phyloP scores from a whole-genome alignment of 2,797 vertebrate genomes.

The Cephalopachus bancanus region DNA sequence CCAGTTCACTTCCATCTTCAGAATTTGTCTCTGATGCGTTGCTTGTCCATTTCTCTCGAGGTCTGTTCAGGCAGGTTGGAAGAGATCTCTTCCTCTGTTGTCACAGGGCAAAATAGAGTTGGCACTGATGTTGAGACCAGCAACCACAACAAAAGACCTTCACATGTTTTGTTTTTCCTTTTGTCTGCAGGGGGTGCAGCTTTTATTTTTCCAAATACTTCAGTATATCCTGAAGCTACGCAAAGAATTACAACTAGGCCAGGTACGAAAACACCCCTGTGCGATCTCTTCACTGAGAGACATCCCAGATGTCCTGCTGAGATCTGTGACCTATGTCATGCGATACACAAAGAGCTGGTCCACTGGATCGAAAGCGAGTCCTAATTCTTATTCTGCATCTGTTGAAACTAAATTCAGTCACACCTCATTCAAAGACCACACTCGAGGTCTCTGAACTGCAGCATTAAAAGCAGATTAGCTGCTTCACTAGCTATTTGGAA shows the following conservation, averaged over 20 bases:
- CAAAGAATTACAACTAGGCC: slow-evolving; percentile 92
- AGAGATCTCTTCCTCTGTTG: rapidly evolving
- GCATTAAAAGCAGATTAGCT: not conserved
- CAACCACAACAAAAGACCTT: slow-evolving; percentile 74
- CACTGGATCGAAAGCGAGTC: not conserved
- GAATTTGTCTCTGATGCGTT: rapidly evolving
- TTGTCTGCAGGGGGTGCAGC: slow-evolving; percentile 93
- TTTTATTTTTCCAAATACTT: slow-evolving; percentile 94
- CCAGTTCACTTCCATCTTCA: rapidly evolving
- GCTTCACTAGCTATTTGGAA: not conserved
- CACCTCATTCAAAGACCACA: not conserved
- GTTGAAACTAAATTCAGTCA: not conserved
- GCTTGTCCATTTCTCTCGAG: rapidly evolving
- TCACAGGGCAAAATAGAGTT: not conserved
- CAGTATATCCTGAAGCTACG: slow-evolving; percentile 92
- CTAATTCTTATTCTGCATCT: not conserved
- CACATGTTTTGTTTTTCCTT: slow-evolving; percentile 86
- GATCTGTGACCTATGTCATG: not conserved
- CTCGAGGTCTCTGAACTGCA: not conserved
- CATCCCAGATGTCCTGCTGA: not conserved
- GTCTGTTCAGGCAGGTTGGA: rapidly evolving
- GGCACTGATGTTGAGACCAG: not conserved
- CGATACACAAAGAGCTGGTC: not conserved
- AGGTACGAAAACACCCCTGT: slow-evolving; percentile 88
- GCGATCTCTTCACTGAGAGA: not conserved